Percentiles rank a stretch among this genome's conserved stretches.
Evolutionary conservation across 2,888 invertebrate genomes (phyloP).

Genomic region (Lepas anatifera): DNA sequence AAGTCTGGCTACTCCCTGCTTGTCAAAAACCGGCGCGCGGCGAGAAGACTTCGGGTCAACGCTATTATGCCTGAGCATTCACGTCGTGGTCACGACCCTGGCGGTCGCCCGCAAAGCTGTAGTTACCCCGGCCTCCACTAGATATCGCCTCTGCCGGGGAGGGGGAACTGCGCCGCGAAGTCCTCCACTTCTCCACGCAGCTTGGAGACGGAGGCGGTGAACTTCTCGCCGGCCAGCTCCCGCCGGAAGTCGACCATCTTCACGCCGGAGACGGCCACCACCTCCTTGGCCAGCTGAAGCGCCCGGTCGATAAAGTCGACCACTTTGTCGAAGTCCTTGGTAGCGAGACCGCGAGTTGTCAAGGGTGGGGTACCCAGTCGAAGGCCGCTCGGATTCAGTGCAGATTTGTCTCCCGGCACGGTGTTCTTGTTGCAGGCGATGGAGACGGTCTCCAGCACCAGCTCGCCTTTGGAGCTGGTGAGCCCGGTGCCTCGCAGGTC

Average conservation of each 20-base stretch:
- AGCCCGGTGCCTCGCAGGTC: slow-evolving; percentile 65
- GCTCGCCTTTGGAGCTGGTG: slow-evolving; percentile 76
- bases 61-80: too few species aligned
- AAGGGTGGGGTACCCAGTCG: slow-evolving; percentile 89
- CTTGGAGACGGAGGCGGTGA: slow-evolving; percentile 47
- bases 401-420: slow-evolving; percentile 92
- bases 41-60: too few species aligned
- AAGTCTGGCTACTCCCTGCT: too few species aligned
- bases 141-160: slow-evolving; percentile 56
- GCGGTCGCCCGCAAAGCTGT: too few species aligned
- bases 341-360: slow-evolving; percentile 79
- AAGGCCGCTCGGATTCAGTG: slow-evolving; percentile 86
- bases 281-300: slow-evolving; percentile 55
- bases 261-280: slow-evolving; percentile 34
- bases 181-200: slow-evolving; percentile 57
- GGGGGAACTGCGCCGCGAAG: slow-evolving; percentile 62
- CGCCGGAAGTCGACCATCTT: slow-evolving; percentile 73
- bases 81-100: too few species aligned
- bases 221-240: slow-evolving; percentile 48
- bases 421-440: slow-evolving; percentile 97
- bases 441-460: slow-evolving; percentile 72
- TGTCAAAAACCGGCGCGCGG: too few species aligned
- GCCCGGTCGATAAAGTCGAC: slow-evolving; percentile 71
- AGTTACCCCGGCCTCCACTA: too few species aligned
- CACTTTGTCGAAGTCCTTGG: slow-evolving; percentile 69